Evolutionary conservation across 2,888 invertebrate genomes (phyloP), one percentile per base, ranked within the genome.

Genomic region (Dorcus hopei): DNA sequence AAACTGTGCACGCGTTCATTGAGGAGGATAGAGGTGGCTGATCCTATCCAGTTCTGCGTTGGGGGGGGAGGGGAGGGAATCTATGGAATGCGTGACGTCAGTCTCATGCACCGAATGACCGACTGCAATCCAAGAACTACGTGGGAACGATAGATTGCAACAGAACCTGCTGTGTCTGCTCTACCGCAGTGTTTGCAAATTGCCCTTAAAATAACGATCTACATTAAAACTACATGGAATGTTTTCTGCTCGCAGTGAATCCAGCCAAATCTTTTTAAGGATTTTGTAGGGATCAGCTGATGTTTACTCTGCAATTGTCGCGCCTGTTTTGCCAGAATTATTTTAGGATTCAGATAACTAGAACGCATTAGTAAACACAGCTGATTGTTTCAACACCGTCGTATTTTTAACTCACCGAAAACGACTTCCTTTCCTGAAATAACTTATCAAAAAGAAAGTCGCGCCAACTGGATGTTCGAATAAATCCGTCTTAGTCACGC

Each of bases 31-130:
- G 45, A 45, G 45, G 23, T 45, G 48, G 38, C 47, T 40, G 39
- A 23, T 45, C 48, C 47, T 8, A 40, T 49, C 16, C 26, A 39
- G 9, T 42, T 7, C 50, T 6, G 40, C 41, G 60, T 55, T 60
- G 63, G 58, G 61, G 58, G 61, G 60, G 58, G 63, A 59, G 64
- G 66, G 69, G 68, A 68, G 68, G 69, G 70, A 68, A 71, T 64
- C 68, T 61, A 64, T 57, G 68, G 66, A 68, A 65, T 69, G 65
- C 54, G 59, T 69, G 68, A 70, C 68, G 68, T 68, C 67, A 68
- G 48, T 19, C 54, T 57, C 65, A 65, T 68, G 66, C 69, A 68
- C 54, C 62, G 65, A 65, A 64, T 67, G 67, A 68, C 65, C 66
- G 65, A 68, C 51, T 66, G 63, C 60, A 64, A 65, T 58, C 53